A percentile compares a stretch with the other conserved stretches of the same genome.
Evolutionary conservation across 2,797 vertebrate genomes (phyloP).

Genomic region (Distichodus sexfasciatus): DNA sequence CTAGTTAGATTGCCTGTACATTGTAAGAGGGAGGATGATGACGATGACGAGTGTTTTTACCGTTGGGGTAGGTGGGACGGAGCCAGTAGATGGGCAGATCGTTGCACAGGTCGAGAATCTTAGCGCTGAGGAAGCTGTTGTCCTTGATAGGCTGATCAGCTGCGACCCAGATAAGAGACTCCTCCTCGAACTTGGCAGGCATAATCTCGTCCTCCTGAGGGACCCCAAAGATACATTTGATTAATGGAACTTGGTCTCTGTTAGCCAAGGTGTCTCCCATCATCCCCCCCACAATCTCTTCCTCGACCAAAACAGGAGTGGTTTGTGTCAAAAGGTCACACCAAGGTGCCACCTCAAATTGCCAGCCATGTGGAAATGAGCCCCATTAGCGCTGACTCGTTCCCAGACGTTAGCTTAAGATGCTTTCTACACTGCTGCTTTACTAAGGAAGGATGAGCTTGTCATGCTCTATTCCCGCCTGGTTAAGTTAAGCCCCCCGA

Average conservation of each 20-base stretch:
- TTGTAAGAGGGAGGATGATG: background rate
- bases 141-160: constrained; percentile 83
- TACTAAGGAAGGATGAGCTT: no score
- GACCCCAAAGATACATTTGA: constrained; percentile 21
- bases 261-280: background rate
- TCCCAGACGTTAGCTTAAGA: no score
- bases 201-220: constrained; percentile 90
- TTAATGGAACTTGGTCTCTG: constrained; percentile 18
- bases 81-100: constrained; percentile 94
- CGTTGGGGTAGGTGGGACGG: constrained; percentile 82
- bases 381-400: no score
- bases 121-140: constrained; percentile 85
- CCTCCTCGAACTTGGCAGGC: constrained; percentile 89
- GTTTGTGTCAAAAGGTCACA: no score
- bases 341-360: no score
- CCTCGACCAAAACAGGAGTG: no score
- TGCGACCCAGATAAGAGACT: constrained; percentile 89
- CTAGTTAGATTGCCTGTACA: no score
- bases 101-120: constrained; percentile 86
- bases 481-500: background rate
- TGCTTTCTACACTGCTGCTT: no score
- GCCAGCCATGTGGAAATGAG: no score
- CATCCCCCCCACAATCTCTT: background rate
- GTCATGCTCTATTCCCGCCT: no score
- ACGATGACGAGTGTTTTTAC: constrained; percentile 61